phyloP scores from a whole-genome alignment of 2,113 vertebrate genomes.

The Takifugu bimaculatus region DNA sequence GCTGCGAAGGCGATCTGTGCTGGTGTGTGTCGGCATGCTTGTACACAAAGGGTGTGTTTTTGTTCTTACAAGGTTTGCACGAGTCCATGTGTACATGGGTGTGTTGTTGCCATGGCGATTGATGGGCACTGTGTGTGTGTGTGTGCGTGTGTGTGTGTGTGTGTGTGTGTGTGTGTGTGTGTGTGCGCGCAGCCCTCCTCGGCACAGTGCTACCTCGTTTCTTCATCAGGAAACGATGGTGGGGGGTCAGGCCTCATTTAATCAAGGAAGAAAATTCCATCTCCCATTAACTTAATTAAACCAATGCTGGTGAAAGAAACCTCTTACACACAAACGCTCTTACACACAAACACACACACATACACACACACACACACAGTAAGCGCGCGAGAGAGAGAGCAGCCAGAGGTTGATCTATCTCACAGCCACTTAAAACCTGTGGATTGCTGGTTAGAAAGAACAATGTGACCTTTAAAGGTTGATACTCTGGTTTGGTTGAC shows the following conservation, averaged over 20 bases:
- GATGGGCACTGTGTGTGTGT: conserved; percentile 2
- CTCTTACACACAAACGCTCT: conserved; percentile 1
- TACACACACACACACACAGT: not conserved
- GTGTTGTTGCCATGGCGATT: conserved; percentile 1
- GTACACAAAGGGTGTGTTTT: not conserved
- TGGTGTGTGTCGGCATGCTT: conserved; percentile 13
- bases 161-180: conserved; percentile 12
- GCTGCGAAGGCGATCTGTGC: conserved; percentile 21
- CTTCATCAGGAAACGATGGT: conserved; percentile 48
- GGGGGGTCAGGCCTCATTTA: conserved; percentile 66
- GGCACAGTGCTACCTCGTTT: conserved; percentile 26
- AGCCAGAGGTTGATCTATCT: no score
- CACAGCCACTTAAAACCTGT: no score
- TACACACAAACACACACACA: not conserved
- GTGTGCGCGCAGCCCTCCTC: conserved; percentile 26
- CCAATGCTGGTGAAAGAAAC: conserved; percentile 33
- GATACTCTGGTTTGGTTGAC: no score
- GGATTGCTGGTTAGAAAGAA: no score
- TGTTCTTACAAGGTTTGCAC: not conserved
- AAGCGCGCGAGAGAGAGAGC: not conserved
- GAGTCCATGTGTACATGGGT: conserved; percentile 1
- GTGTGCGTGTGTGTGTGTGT: no score
- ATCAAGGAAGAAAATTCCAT: conserved; percentile 67
- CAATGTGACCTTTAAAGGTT: no score
- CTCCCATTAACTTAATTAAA: conserved; percentile 74